Evolutionary conservation across 2,888 invertebrate species (phyloP).

Genomic region (Macropis europaea): DNA sequence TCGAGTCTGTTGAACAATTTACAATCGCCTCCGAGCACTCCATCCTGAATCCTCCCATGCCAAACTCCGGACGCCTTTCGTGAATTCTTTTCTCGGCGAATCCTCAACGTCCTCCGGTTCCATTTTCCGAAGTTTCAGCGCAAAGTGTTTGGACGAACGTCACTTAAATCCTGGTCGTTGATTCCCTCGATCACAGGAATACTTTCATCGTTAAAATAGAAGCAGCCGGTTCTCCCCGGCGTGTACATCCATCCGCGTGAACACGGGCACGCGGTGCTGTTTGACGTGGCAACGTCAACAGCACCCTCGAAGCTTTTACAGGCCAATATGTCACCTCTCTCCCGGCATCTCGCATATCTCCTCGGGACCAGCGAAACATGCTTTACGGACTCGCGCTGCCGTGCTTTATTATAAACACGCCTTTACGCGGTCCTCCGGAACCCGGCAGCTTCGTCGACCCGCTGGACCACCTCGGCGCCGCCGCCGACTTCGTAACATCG

Average conservation of each 20-base stretch:
- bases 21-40: too few species aligned
- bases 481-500: background rate
- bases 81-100: too few species aligned
- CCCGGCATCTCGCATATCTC: constrained; percentile 36
- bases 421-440: constrained; percentile 28
- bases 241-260: constrained; percentile 25
- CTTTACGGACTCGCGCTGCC: constrained; percentile 37
- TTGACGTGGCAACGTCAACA: constrained; percentile 57
- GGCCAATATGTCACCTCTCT: constrained; percentile 47
- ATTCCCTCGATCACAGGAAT: constrained; percentile 2
- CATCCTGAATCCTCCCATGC: too few species aligned
- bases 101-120: background rate
- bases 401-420: constrained; percentile 53
- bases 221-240: background rate
- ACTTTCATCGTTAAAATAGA: constrained; percentile 23
- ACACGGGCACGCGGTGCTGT: constrained; percentile 44
- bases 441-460: background rate
- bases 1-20: too few species aligned
- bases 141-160: constrained; percentile 10
- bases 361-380: constrained; percentile 7
- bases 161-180: background rate
- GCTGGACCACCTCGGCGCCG: constrained; percentile 50
- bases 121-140: background rate
- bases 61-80: too few species aligned
- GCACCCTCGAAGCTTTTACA: constrained; percentile 37